Base-by-base conservation (phyloP, 2,888 invertebrate species). In the Andrena bicolor region DNA sequence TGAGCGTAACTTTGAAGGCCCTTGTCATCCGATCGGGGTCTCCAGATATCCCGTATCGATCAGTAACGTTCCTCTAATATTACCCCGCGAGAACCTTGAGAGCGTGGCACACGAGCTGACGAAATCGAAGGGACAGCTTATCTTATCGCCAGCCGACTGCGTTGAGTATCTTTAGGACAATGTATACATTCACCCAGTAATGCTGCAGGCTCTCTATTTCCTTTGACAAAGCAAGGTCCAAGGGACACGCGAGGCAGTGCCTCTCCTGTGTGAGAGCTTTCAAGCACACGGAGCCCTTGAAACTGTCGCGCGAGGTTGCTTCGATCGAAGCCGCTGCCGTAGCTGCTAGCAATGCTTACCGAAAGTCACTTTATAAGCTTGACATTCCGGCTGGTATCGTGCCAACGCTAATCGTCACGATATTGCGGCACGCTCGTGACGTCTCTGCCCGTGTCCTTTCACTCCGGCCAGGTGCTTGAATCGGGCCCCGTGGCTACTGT, bases 351-450 rank as follows among this genome's bases (percentile, higher is more conserved):
- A 60, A 56, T 63, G 64, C 64, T 70, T 73, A 84, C 73, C 73
- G 71, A 84, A 84, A 80, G 71, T 70, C 61, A 63, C 58, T 70
- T 51, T 76, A 76, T 51, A 78, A 80, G 75, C 75, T 63, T 65
- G 86, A 61, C 71, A 84, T 87, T 81, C 80, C 79, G 81, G 76
- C 81, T 87, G 86, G 83, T 87, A 73, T 66, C 69, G 74, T 87
- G 87, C 86, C 86, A 87, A 75, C 79, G 64, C 49, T 80, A 85
- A 87, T 87, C 85, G 85, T 85, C 87, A 68, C 81, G 87, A 81
- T 87, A 86, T 86, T 85, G 83, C 87, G 72, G 80, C 85, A 85
- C 80, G 79, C 60, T 83, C 77, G 72, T 82, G 80, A 77, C 86
- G 83, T 82, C 80, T 72, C 63, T 73, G 63, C 71, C 56, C 74